Base-by-base conservation (phyloP, 2,888 invertebrate species). In the Tipula helvola region DNA sequence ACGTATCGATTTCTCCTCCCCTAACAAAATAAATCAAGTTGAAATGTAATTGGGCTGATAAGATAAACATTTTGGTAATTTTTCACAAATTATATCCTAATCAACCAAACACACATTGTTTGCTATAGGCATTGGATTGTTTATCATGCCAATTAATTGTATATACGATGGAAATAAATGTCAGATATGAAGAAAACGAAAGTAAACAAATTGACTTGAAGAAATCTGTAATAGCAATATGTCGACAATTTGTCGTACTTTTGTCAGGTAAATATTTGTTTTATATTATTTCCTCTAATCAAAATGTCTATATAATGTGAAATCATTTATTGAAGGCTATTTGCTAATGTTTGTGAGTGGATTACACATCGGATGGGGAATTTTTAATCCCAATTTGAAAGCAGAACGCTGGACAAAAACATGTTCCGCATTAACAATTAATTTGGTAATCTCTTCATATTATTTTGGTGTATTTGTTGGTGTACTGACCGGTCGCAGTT, bases 391-490 rank as follows among this genome's bases (percentile, higher is more conserved):
- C 47, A 87, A 85, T 71, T 5, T 87, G 5, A 39, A 16, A 18
- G 39, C 71, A 0, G 57, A 36, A 36, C 8, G 10, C 8, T 28
- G 41, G 47, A 57, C 57, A 18, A 39, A 83, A 41, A 47, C 39
- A 41, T 0, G 83, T 83, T 85, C 87, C 3, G 16, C 39, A 1
- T 13, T 84, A 18, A 13, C 85, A 5, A 87, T 87, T 4, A 86
- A 39, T 36, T 87, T 86, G 71, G 85, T 47, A 1, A 87, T 87
- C 8, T 87, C 84, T 2, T 85, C 87, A 12, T 88, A 84, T 41
- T 88, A 87, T 85, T 47, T 87, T 10, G 87, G 87, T 10, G n/a
- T 86, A 5, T 84, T 87, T 47, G 16, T 87, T 86, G 88, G 87
- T 12, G 84, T 87, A 7, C 39, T 87, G 5, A 8, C 86, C 36